Percentiles rank a stretch among this genome's conserved stretches.
These are phyloP conservation scores for Samia ricini DNA, from an alignment of 1,140 invertebrate species.

Conservation along the genomic window DNA sequence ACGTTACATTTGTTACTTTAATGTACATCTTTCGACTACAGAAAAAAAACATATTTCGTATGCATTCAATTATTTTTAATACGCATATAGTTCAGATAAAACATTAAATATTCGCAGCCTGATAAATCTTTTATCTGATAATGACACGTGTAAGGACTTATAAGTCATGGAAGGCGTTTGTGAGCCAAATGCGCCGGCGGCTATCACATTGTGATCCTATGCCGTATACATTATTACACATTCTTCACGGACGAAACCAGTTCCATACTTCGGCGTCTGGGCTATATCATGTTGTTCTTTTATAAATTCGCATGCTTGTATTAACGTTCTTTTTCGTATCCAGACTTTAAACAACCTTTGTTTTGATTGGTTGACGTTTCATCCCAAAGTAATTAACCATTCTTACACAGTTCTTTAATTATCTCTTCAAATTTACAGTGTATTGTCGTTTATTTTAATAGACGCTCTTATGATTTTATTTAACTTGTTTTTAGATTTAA, in stretches of 20 bases:
- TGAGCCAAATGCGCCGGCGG: slow-evolving; percentile 25
- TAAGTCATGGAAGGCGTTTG: slow-evolving; percentile 40
- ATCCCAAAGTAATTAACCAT: too few relatives aligned
- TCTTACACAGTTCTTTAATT: too few relatives aligned
- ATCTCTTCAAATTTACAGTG: too few relatives aligned
- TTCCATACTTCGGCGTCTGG: slow-evolving; percentile 35
- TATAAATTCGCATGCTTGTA: slow-evolving; percentile 54
- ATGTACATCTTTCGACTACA: too few relatives aligned
- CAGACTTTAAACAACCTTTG: not conserved
- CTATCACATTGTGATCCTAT: slow-evolving; percentile 45
- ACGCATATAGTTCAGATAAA: not conserved
- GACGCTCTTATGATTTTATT: too few relatives aligned
- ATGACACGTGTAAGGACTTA: not conserved
- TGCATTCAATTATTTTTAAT: not conserved
- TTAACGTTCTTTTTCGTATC: slow-evolving; percentile 18
- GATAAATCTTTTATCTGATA: not conserved
- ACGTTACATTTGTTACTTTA: too few relatives aligned
- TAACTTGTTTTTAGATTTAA: too few relatives aligned
- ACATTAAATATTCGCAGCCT: not conserved
- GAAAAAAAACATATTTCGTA: not conserved
- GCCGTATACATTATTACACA: slow-evolving; percentile 53
- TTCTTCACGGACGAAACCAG: slow-evolving; percentile 54
- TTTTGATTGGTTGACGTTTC: too few relatives aligned
- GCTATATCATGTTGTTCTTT: slow-evolving; percentile 51
- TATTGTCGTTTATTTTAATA: too few relatives aligned